These are phyloP conservation scores for Leptopilina boulardi DNA, from an alignment of 1,140 invertebrate genomes.

Conservation along the genomic window DNA sequence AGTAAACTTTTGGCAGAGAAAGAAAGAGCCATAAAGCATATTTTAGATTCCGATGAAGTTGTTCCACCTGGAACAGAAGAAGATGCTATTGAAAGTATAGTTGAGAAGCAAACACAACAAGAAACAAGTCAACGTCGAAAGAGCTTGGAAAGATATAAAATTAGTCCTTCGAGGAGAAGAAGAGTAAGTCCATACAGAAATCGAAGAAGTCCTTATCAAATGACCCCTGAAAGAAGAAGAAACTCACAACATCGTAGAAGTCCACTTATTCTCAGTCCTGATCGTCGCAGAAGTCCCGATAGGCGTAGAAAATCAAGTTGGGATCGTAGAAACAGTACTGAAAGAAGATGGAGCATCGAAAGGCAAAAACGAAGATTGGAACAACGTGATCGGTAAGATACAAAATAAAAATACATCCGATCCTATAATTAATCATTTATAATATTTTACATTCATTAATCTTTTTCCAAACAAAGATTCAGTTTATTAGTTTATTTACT, in stretches of 20 bases:
- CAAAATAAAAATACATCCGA: not conserved
- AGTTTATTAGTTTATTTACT: no score
- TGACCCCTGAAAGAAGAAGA: constrained; percentile 58
- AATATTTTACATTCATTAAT: no score
- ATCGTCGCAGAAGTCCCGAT: constrained; percentile 55
- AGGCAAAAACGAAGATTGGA: constrained; percentile 63
- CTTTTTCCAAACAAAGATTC: no score
- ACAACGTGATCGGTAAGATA: constrained; percentile 68
- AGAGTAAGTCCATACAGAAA: constrained; percentile 61
- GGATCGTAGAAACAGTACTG: constrained; percentile 62
- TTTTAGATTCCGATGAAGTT: constrained; percentile 72
- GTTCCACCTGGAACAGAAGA: constrained; percentile 73
- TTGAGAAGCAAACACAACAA: constrained; percentile 63
- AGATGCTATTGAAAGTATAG: constrained; percentile 69
- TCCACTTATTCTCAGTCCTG: constrained; percentile 43
- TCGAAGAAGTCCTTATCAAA: constrained; percentile 58
- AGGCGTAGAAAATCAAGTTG: constrained; percentile 59
- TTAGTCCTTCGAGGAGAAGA: constrained; percentile 58
- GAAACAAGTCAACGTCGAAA: constrained; percentile 50
- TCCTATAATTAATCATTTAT: no score
- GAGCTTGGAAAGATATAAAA: constrained; percentile 59
- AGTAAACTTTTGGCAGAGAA: constrained; percentile 73
- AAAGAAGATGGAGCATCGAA: constrained; percentile 62
- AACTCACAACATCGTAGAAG: constrained; percentile 47
- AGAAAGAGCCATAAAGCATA: constrained; percentile 72